Evolutionary conservation across 2,888 invertebrate genomes (phyloP).

Genomic region (Latheticus oryzae): DNA sequence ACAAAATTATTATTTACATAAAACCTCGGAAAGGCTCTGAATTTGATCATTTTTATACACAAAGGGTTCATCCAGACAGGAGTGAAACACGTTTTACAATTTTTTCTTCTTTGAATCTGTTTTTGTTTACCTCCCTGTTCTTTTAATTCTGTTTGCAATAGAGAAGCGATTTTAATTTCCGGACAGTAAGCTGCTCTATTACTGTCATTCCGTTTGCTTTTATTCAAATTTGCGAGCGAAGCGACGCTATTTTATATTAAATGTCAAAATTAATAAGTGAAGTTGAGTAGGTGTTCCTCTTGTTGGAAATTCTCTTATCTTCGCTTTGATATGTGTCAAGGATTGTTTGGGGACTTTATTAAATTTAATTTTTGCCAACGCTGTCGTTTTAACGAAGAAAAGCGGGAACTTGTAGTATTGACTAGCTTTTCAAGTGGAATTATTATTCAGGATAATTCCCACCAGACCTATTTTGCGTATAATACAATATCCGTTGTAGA

Average conservation of each 20-base stretch:
- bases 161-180: conserved; percentile 31
- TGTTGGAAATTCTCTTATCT: not conserved
- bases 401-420: conserved; percentile 1
- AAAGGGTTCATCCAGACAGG: no score
- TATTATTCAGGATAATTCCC: conserved; percentile 11
- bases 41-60: conserved; percentile 1
- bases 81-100: not conserved
- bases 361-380: conserved; percentile 1
- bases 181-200: conserved; percentile 12
- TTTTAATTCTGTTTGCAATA: conserved; percentile 14
- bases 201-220: conserved; percentile 11
- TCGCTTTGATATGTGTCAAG: conserved; percentile 7
- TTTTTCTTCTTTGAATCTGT: not conserved
- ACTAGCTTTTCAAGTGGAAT: conserved; percentile 1
- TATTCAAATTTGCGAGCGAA: conserved; percentile 17
- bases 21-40: conserved; percentile 1
- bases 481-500: conserved; percentile 13
- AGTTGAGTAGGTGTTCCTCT: not conserved
- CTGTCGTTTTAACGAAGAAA: not conserved
- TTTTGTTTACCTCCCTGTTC: conserved; percentile 2
- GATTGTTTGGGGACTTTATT: conserved; percentile 5
- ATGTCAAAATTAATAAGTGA: conserved; percentile 23
- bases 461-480: conserved; percentile 6
- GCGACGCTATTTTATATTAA: conserved; percentile 24
- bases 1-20: conserved; percentile 7